Percentiles rank a stretch among this genome's conserved stretches.
Evolutionary conservation across 2,888 invertebrate genomes (phyloP).

Genomic region (Chrysomela aeneicollis): DNA sequence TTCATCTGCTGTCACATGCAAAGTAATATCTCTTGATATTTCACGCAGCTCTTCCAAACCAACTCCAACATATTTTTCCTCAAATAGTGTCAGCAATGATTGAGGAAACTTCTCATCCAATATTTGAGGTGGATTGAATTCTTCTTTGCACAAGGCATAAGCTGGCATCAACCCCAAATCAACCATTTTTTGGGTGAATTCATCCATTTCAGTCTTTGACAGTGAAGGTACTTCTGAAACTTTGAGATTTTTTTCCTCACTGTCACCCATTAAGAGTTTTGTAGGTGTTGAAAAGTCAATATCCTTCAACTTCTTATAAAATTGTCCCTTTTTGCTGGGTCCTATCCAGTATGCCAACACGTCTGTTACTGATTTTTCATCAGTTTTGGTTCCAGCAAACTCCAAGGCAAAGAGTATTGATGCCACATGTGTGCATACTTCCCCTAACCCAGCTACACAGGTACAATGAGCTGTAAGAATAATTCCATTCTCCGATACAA

Average conservation of each 20-base stretch:
- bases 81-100: too few relatives aligned
- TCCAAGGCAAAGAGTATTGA: too few relatives aligned
- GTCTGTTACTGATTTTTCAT: constrained; percentile 9
- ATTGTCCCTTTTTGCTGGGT: constrained; percentile 6
- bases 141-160: too few relatives aligned
- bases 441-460: constrained; percentile 36
- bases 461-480: constrained; percentile 34
- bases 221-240: not conserved
- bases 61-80: too few relatives aligned
- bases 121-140: too few relatives aligned
- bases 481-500: constrained; percentile 26
- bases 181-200: not conserved
- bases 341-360: constrained; percentile 5
- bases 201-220: constrained; percentile 12
- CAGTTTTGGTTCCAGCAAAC: not conserved
- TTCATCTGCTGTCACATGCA: too few relatives aligned
- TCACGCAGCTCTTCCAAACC: too few relatives aligned
- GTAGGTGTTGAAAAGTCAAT: constrained; percentile 6
- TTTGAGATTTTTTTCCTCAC: not conserved
- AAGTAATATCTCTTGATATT: too few relatives aligned
- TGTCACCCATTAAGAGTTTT: too few relatives aligned
- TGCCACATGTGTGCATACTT: constrained; percentile 38
- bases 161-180: too few relatives aligned
- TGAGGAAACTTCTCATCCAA: too few relatives aligned
- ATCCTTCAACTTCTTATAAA: not conserved